Conservation (phyloP, 1,140 invertebrate species). For the Chironomus striatipennis region DNA sequence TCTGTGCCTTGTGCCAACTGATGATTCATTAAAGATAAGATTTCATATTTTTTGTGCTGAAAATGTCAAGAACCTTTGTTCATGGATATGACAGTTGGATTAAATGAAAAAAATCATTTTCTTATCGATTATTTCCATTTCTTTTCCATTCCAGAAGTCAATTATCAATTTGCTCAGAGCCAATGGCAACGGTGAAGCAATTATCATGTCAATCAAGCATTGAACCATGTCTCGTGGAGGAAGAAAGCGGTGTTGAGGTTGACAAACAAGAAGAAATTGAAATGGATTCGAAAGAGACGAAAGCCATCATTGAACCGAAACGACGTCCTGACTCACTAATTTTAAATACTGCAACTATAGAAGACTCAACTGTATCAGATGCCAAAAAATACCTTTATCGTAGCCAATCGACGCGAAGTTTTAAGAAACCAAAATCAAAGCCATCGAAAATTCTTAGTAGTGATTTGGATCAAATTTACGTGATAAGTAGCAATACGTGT, state of each 20-base stretch:
- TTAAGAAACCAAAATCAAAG: slow-evolving; percentile 36
- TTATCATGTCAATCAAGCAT: slow-evolving; percentile 39
- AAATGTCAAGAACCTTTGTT: neutral
- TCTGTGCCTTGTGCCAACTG: too few species aligned
- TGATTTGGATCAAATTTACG: slow-evolving; percentile 34
- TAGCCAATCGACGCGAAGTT: slow-evolving; percentile 24
- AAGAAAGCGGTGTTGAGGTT: slow-evolving; percentile 30
- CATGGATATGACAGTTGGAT: neutral
- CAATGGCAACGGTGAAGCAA: slow-evolving; percentile 35
- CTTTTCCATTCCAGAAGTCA: slow-evolving; percentile 28
- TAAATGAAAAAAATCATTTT: neutral
- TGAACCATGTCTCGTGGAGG: slow-evolving; percentile 37
- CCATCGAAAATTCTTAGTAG: slow-evolving; percentile 30
- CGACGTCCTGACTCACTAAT: neutral
- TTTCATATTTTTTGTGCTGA: too few species aligned
- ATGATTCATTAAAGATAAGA: too few species aligned
- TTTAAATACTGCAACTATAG: neutral
- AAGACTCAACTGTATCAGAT: neutral
- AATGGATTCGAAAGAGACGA: neutral
- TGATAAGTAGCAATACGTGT: slow-evolving; percentile 20
- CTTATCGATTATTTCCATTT: neutral
- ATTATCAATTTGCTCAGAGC: slow-evolving; percentile 38
- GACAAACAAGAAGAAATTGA: slow-evolving; percentile 27
- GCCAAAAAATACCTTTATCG: slow-evolving; percentile 16
- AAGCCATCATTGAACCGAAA: neutral